Base-by-base conservation (phyloP, 2,888 invertebrate genomes). In the Candidula unifasciata region DNA sequence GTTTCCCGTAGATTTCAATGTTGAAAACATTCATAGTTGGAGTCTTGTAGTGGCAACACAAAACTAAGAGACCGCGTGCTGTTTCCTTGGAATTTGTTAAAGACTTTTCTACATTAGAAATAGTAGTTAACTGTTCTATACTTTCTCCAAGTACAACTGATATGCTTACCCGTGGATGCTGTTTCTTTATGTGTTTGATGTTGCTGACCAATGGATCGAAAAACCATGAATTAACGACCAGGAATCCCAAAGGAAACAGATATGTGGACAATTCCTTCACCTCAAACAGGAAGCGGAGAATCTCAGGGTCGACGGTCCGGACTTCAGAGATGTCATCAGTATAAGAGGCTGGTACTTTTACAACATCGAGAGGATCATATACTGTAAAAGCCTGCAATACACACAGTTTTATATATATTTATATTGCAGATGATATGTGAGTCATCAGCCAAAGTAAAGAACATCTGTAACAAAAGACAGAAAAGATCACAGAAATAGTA, bases 221-320 rank as follows among this genome's bases (percentile, higher is more conserved):
- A 37, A 80, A 80, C 80, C 80, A 80, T 16, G 80, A 80, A 0
- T 27, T 68, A 24, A 52, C 21, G 18, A 21, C 27, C 18, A 80
- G 1, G 33, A 68, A 80, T n/a, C 69, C 80, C n/a, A 24, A 24
- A 27, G 80, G 80, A 52, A 80, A 80, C 1, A 80, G 33, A 54
- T 69, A 80, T 24, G 30, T 57, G 6, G n/a, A 24, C 3, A 80
- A 30, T 18, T 68, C 21, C 52, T 68, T 80, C 54, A 69, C 44
- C 24, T 68, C 18, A 21, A 80, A 54, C 16, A 80, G 13, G 16
- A 33, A 18, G 27, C 30, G 3, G 8, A 80, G 33, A 18, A 54
- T 21, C 3, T 52, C 69, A 44, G 27, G 2, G 30, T 44, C 54
- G 21, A 80, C 1, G 52, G 44, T 30, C 37, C 21, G 10, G 30